phyloP scores from a whole-genome alignment of 2,888 invertebrate species.

The Trypoxylon attenuatum region DNA sequence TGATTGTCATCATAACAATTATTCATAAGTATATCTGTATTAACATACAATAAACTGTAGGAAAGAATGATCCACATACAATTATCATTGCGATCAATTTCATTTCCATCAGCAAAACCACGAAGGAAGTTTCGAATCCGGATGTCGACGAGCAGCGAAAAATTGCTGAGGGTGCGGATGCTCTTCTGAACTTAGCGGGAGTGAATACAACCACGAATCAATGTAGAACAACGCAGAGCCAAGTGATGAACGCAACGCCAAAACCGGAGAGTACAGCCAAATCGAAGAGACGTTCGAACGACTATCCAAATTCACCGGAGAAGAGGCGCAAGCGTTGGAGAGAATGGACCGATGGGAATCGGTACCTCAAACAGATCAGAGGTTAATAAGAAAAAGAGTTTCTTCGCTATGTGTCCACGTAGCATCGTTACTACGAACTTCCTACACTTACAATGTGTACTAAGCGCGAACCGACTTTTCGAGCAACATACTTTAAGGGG shows the following conservation, averaged over 20 bases:
- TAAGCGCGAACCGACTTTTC: not conserved
- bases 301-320: constrained; percentile 62
- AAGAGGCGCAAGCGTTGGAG: constrained; percentile 70
- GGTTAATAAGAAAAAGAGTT: constrained; percentile 59
- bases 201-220: constrained; percentile 72
- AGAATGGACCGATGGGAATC: constrained; percentile 70
- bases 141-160: constrained; percentile 82
- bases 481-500: constrained; percentile 10
- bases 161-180: constrained; percentile 87
- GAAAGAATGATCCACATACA: not conserved
- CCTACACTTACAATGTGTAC: constrained; percentile 20
- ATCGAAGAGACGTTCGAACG: constrained; percentile 60
- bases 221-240: constrained; percentile 47
- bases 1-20: too few relatives aligned
- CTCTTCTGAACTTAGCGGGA: constrained; percentile 85
- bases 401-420: constrained; percentile 25
- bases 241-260: constrained; percentile 39
- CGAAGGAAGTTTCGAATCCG: constrained; percentile 64
- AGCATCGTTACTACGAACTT: constrained; percentile 17
- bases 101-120: constrained; percentile 53
- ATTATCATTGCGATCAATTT: not conserved
- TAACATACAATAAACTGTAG: not conserved
- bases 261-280: constrained; percentile 55
- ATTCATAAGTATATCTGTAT: not conserved
- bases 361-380: constrained; percentile 71